phyloP scores from a whole-genome alignment of 2,113 vertebrate species.

The Hippocampus zosterae region DNA sequence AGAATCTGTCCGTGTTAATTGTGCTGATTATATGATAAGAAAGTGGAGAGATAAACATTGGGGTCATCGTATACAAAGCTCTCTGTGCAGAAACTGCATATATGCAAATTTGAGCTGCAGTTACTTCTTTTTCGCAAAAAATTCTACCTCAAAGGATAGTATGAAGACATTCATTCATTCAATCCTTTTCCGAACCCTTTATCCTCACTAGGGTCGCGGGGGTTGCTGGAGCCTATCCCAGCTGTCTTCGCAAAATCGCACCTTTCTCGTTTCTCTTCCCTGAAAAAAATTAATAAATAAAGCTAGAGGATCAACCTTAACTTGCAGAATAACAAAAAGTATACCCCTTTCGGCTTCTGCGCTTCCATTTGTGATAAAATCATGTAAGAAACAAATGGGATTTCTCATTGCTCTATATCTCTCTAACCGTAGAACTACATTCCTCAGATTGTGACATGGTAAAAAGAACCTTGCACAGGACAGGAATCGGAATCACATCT shows the following conservation, averaged over 20 bases:
- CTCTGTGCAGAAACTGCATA: not conserved
- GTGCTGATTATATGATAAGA: not conserved
- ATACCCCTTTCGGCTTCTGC: not conserved
- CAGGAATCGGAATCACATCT: slow-evolving; percentile 17
- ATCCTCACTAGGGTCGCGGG: too few species aligned
- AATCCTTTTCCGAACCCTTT: too few species aligned
- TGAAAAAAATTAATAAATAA: not conserved
- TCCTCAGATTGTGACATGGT: slow-evolving; percentile 29
- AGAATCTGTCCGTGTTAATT: slow-evolving; percentile 2
- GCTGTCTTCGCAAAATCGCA: not conserved
- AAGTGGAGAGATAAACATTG: not conserved
- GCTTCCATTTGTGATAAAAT: slow-evolving; percentile 21
- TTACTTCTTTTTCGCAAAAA: not conserved
- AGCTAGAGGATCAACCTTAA: not conserved
- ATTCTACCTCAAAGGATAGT: not conserved
- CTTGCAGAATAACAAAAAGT: not conserved
- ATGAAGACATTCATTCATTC: not conserved
- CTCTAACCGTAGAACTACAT: not conserved
- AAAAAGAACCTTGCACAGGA: slow-evolving; percentile 15
- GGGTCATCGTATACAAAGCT: not conserved
- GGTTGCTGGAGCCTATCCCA: too few species aligned
- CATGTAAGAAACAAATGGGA: slow-evolving; percentile 1
- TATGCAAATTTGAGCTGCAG: not conserved
- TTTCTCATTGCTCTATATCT: not conserved
- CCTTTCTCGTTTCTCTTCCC: not conserved